Conservation (phyloP, 1,140 invertebrate species). For the Zaprionus capensis region DNA sequence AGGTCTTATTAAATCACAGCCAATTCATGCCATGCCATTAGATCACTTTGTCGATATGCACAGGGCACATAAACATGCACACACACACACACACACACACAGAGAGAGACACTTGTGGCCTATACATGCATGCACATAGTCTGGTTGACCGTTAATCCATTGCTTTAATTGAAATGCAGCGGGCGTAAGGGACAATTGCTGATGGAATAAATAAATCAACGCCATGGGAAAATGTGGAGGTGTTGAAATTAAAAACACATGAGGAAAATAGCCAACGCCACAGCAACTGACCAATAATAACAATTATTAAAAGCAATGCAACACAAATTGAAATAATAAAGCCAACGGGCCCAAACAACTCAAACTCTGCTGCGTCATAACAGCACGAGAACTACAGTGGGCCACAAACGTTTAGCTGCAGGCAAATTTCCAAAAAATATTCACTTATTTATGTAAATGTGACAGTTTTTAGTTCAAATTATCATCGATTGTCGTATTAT, state of each 20-base stretch:
- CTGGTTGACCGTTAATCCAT: slow-evolving; percentile 30
- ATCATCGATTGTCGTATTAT: no score
- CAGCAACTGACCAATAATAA: slow-evolving; percentile 61
- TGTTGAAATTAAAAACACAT: slow-evolving; percentile 63
- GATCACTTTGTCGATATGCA: slow-evolving; percentile 9
- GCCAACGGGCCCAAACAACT: slow-evolving; percentile 41
- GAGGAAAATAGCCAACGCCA: slow-evolving; percentile 46
- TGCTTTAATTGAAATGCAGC: slow-evolving; percentile 50
- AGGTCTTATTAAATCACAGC: slow-evolving; percentile 52
- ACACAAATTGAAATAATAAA: slow-evolving; percentile 77
- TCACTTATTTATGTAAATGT: no score
- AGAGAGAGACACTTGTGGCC: background rate
- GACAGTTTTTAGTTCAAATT: no score
- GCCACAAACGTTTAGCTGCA: background rate
- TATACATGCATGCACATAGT: background rate
- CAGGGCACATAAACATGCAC: background rate
- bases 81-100: background rate
- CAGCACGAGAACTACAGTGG: slow-evolving; percentile 41
- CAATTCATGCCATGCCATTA: slow-evolving; percentile 20
- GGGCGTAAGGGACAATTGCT: slow-evolving; percentile 31
- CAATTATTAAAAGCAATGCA: slow-evolving; percentile 80
- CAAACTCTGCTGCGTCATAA: slow-evolving; percentile 27
- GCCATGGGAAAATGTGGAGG: slow-evolving; percentile 45
- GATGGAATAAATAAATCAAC: slow-evolving; percentile 43
- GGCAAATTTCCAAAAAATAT: background rate